Conservation (phyloP, 1,140 invertebrate genomes). For the Nebria ingens region DNA sequence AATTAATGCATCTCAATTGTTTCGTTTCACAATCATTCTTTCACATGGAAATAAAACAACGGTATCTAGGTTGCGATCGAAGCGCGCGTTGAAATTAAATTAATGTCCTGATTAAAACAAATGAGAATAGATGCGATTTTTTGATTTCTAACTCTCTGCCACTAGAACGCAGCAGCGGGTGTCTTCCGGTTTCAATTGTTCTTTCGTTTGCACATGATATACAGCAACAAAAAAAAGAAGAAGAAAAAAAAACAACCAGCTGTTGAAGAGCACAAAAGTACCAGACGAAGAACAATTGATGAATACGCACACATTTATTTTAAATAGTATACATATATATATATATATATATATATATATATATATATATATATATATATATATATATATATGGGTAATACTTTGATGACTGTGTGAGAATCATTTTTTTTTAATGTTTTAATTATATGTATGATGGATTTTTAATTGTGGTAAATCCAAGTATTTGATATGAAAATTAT, state of each 20-base stretch:
- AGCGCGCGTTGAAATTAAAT: not conserved
- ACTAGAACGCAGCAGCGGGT: not conserved
- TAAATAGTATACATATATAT: not conserved
- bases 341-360: slow-evolving; percentile 1
- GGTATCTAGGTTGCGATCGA: not conserved
- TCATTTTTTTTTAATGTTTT: too few species aligned
- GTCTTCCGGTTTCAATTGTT: slow-evolving; percentile 4
- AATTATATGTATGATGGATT: too few species aligned
- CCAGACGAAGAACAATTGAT: not conserved
- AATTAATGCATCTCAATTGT: too few species aligned
- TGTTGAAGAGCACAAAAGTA: too few species aligned
- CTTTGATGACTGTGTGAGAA: too few species aligned
- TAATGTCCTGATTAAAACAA: slow-evolving; percentile 7
- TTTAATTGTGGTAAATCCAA: too few species aligned
- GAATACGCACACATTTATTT: not conserved
- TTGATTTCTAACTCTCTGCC: not conserved
- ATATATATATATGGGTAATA: not conserved
- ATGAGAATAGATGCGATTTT: not conserved
- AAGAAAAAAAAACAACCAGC: not conserved
- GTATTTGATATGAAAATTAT: too few species aligned
- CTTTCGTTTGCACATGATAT: too few species aligned
- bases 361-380: slow-evolving; percentile 1
- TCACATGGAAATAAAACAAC: not conserved
- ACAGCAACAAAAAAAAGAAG: not conserved
- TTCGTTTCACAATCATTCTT: not conserved